Evolutionary conservation across 2,113 vertebrate species (phyloP), one percentile per base, ranked within the genome.

Genomic region (Bos indicus): DNA sequence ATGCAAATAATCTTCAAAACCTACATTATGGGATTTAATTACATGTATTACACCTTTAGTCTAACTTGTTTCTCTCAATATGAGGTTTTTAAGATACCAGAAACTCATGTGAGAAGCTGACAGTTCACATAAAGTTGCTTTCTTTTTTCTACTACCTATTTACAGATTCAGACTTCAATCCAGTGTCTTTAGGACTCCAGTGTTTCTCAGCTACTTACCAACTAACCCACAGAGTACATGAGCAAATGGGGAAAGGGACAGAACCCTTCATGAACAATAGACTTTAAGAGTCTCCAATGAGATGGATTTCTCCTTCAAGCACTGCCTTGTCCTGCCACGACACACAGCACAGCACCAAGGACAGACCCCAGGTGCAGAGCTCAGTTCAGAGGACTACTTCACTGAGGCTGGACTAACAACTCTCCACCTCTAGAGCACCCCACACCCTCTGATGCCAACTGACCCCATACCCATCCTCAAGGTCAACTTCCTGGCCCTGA

Each of bases 1-100:
- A 94, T n/a, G 60, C 26, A 93, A 91, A 91, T 84, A 96, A 87
- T 74, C 54, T 96, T 95, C 25, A 67, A 97, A 85, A 57, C n/a
- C 46, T 83, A 90, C 43, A 92, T 64, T 87, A 95, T 85, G 67
- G 17, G 46, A 78, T 60, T 90, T 78, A 96, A 90, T 92, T 95
- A 64, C 46, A 67, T 91, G 46, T 78, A 82, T 81, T 40, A 94
- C 26, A 88, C 43, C 60, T 80, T 86, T 86, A 74, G 28, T 57
- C 78, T 67, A 88, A 60, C 43, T 94, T 90, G 23, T 36, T 94
- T 94, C 60, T 85, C 48, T 92, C 30, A 92, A 74, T 7, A 86
- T 19, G 17, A 93, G 43, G 30, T 88, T 94, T 80, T 93, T 26
- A 89, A 51, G 43, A 93, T 77, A 91, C 93, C 26, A 96, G 67